Conservation (phyloP, 2,888 invertebrate species). For the Harpalus rubripes region DNA sequence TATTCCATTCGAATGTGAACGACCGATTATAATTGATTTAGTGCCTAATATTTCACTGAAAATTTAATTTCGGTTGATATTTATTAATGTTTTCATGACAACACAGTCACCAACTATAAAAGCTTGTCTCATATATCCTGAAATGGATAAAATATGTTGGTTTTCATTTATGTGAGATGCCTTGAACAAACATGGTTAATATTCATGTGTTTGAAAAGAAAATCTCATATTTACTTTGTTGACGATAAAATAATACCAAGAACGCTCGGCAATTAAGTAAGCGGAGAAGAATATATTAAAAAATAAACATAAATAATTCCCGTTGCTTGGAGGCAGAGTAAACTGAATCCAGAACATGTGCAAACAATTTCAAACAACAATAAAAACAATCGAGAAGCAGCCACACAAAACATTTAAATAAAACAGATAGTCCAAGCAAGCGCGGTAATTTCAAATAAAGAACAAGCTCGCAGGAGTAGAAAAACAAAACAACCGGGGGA, state of each 20-base stretch:
- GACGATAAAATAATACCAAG: not conserved
- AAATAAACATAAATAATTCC: slow-evolving; percentile 24
- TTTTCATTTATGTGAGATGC: not conserved
- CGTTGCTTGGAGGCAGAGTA: not conserved
- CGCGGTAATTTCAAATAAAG: slow-evolving; percentile 59
- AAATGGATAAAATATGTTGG: not conserved
- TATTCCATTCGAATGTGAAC: too few species aligned
- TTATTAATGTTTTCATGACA: too few species aligned
- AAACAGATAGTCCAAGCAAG: slow-evolving; percentile 45
- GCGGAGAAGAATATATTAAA: slow-evolving; percentile 9
- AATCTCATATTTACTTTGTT: not conserved
- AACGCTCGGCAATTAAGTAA: not conserved
- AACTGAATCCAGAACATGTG: slow-evolving; percentile 30
- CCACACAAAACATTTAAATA: slow-evolving; percentile 51
- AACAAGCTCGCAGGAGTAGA: slow-evolving; percentile 16
- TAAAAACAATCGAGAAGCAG: slow-evolving; percentile 37
- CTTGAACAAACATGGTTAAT: not conserved
- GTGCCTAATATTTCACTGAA: too few species aligned
- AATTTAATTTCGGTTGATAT: too few species aligned
- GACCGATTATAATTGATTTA: too few species aligned
- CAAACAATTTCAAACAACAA: slow-evolving; percentile 43
- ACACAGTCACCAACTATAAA: too few species aligned
- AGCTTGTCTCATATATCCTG: too few species aligned
- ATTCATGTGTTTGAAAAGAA: not conserved
- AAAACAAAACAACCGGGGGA: slow-evolving; percentile 30